Conservation (phyloP, 2,797 vertebrate species). For the Gambusia yucatana region DNA sequence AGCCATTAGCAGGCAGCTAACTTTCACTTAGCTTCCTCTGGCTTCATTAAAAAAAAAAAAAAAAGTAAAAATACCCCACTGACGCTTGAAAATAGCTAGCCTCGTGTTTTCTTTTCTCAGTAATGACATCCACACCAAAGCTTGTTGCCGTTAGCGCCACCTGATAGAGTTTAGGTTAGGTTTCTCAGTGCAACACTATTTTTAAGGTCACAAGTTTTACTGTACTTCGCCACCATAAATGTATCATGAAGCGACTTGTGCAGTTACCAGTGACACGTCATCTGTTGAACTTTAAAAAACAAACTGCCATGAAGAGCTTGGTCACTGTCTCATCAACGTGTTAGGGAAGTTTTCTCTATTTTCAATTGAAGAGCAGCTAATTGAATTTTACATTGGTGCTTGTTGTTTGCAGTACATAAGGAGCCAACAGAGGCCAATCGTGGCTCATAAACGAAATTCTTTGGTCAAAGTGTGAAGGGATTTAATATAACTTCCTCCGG, state of each 20-base stretch:
- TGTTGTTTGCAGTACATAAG: background rate
- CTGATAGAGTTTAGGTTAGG: background rate
- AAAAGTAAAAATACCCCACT: background rate
- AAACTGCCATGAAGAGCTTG: background rate
- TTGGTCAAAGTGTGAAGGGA: slow-evolving; percentile 3
- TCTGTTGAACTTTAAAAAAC: background rate
- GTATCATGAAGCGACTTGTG: background rate
- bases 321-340: background rate
- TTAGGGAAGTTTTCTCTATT: background rate
- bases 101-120: background rate
- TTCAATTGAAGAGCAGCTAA: background rate
- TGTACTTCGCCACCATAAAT: background rate
- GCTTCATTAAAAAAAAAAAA: background rate
- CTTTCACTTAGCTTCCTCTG: background rate
- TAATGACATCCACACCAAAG: background rate
- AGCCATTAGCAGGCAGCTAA: background rate
- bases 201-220: background rate
- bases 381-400: background rate
- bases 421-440: background rate
- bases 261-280: background rate
- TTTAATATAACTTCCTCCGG: background rate
- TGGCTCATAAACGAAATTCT: background rate
- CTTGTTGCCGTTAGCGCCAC: background rate
- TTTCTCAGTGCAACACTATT: background rate
- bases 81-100: background rate